A percentile compares a stretch with the other conserved stretches of the same genome.
Conservation (phyloP, 2,113 vertebrate species). For the Vicugna pacos region DNA sequence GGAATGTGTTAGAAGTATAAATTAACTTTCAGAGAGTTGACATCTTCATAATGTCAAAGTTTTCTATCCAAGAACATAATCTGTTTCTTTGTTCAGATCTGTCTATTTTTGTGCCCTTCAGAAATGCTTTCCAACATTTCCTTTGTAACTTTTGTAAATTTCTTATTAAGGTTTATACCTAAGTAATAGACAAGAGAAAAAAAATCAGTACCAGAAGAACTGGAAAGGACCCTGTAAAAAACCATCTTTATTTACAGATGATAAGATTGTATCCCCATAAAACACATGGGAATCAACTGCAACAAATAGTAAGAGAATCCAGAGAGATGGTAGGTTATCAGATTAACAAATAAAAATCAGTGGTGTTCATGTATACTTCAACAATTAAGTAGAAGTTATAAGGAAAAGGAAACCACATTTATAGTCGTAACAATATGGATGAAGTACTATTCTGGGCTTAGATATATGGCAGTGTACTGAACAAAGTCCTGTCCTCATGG, state of each 20-base stretch:
- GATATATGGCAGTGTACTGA: too few relatives aligned
- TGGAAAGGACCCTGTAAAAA: conserved; percentile 35
- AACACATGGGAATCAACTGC: neutral
- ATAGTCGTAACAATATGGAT: too few relatives aligned
- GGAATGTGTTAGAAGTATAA: neutral
- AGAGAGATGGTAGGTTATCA: neutral
- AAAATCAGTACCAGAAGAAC: neutral
- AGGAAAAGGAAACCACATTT: too few relatives aligned
- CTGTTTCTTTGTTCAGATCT: neutral
- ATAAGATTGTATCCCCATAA: neutral
- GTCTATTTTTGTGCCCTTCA: neutral
- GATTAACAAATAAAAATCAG: neutral
- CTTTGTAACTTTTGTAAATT: conserved; percentile 18
- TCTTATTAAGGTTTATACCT: conserved; percentile 1
- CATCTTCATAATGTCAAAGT: neutral
- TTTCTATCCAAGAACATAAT: neutral
- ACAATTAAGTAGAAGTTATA: too few relatives aligned
- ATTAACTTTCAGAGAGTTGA: neutral
- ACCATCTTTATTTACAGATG: neutral
- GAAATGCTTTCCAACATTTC: conserved; percentile 39
- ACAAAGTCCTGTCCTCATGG: too few relatives aligned
- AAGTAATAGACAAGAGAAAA: neutral
- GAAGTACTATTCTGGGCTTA: too few relatives aligned
- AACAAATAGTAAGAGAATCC: neutral
- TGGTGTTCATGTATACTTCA: neutral